Conservation (phyloP, 2,113 vertebrate species). For the Struthio camelus region DNA sequence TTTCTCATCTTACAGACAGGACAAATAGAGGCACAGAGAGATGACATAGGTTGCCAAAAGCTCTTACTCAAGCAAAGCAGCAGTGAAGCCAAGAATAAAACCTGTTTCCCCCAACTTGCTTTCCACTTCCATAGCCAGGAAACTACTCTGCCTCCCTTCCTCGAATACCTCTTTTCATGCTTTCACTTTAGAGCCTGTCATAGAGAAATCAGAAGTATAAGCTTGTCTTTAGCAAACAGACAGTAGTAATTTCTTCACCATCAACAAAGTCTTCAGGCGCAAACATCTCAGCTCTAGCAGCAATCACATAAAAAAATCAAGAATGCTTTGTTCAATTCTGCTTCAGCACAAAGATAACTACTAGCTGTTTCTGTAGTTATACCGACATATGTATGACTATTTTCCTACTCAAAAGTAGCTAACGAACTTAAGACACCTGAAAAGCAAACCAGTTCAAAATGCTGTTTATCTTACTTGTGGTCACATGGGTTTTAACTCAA, state of each 20-base stretch:
- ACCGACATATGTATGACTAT: background rate
- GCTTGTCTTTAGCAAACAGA: background rate
- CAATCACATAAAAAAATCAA: background rate
- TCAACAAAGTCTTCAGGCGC: background rate
- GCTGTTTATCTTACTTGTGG: background rate
- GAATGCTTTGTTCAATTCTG: background rate
- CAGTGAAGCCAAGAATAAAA: background rate
- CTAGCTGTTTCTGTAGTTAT: background rate
- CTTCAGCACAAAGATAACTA: background rate
- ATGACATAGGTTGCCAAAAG: background rate
- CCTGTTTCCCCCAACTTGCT: background rate
- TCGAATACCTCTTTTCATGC: background rate
- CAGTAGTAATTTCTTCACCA: background rate
- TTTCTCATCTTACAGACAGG: background rate
- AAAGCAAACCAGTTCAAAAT: background rate
- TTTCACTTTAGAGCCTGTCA: background rate
- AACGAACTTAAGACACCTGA: background rate
- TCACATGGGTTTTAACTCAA: background rate
- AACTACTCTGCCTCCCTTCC: background rate
- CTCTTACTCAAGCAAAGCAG: background rate
- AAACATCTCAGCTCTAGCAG: background rate
- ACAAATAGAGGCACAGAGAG: background rate
- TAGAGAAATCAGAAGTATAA: background rate
- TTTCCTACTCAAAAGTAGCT: background rate
- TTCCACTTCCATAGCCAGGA: background rate